A percentile compares a stretch with the other conserved stretches of the same genome.
phyloP scores from a whole-genome alignment of 2,113 vertebrate genomes.

The Cyprinodon tularosa region DNA sequence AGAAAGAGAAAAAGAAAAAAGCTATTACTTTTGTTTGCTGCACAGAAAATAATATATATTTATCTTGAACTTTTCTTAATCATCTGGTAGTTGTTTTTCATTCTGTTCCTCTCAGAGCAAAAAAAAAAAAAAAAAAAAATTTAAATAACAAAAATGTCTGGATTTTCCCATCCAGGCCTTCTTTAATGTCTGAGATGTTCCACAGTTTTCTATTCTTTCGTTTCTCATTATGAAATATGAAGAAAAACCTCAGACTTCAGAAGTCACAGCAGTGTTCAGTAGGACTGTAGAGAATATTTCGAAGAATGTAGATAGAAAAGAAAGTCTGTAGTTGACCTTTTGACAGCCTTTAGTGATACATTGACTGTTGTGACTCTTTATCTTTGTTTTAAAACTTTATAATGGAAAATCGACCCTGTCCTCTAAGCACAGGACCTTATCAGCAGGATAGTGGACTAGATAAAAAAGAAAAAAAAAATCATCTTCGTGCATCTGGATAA shows the following conservation, averaged over 20 bases:
- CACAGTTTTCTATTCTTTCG: conserved; percentile 67
- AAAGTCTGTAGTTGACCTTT: conserved; percentile 57
- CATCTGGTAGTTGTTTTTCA: not conserved
- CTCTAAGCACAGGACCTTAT: conserved; percentile 60
- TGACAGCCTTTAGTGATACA: conserved; percentile 62
- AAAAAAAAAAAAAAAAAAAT: conserved; percentile 33
- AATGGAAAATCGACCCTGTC: conserved; percentile 78
- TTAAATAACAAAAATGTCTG: conserved; percentile 26
- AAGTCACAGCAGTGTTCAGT: conserved; percentile 39
- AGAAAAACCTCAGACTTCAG: conserved; percentile 44
- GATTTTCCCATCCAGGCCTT: conserved; percentile 57
- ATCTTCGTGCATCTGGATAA: conserved; percentile 12
- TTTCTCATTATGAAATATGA: conserved; percentile 48
- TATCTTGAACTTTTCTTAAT: not conserved
- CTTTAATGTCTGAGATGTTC: conserved; percentile 61
- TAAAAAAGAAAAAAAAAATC: conserved; percentile 22
- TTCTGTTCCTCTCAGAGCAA: conserved; percentile 17
- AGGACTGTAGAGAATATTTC: conserved; percentile 59
- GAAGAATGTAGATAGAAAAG: conserved; percentile 47
- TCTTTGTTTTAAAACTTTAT: conserved; percentile 79
- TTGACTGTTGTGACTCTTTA: conserved; percentile 74
- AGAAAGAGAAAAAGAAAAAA: conserved; percentile 44
- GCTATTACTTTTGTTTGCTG: not conserved
- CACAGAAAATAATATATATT: not conserved
- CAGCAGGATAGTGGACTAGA: conserved; percentile 37